Base-by-base conservation (phyloP, 2,113 vertebrate genomes). In the Taxidea taxus region DNA sequence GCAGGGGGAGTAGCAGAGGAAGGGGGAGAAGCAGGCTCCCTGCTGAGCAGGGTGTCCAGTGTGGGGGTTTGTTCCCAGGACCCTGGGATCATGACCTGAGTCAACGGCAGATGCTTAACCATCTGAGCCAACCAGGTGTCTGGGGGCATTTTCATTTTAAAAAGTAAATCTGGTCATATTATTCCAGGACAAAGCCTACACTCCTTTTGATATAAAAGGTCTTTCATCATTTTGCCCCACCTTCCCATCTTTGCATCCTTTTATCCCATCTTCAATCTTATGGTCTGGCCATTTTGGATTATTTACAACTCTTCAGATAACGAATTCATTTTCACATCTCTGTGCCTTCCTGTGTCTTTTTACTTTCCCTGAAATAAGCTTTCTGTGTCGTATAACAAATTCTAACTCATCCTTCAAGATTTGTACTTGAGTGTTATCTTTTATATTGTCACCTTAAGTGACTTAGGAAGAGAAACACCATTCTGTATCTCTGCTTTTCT, bases 271-370 rank as follows among this genome's bases (percentile, higher is more conserved):
- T 95, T 95, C 70, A 82, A 62, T 90, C 15, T 72, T 66, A 37
- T 0, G 2, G 51, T 70, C 42, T 77, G 29, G 58, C 91, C 49
- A 95, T 56, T 95, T 7, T 94, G 56, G 95, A 95, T 95, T 91
- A 96, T 34, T 92, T 82, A 83, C 10, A 96, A 25, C 25, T 96
- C 84, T 94, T 88, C 25, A 60, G 49, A 74, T 70, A 80, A 84
- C 15, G 56, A 56, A n/a, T 74, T 93, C 31, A 31, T 31, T 88
- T 80, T 93, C 60, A 58, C 56, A 90, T 25, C 6, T 78, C 51
- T 2, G 2, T 66, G 37, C 37, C 25, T 95, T 60, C 88, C 39
- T 77, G 86, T 1, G 29, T 87, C 23, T 87, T 74, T 95, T 44
- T 74, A 68, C 62, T 90, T 96, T 84, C 64, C 42, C 29, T 90